phyloP scores from a whole-genome alignment of 30 jellyfish, hydroid and myxozoan species.

The Nemopilema nomurai region DNA sequence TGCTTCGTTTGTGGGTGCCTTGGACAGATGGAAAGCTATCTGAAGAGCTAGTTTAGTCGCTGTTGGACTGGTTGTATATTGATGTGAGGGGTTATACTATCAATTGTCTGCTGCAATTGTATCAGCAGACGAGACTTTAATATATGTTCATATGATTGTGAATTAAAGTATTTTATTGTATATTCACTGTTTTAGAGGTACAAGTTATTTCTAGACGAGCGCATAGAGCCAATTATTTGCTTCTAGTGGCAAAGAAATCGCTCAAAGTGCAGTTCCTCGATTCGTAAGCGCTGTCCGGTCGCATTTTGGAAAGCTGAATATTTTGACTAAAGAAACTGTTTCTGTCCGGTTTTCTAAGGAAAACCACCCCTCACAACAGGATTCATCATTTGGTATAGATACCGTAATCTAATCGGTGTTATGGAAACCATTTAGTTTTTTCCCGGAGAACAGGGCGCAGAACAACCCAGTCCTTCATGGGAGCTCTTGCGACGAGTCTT shows the following conservation, averaged over 20 bases:
- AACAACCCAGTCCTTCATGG: too few species aligned
- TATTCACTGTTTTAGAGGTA: background rate
- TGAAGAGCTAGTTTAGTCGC: background rate
- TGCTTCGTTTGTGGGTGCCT: background rate
- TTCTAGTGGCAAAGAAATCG: background rate
- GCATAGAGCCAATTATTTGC: background rate
- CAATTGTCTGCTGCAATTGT: too few species aligned
- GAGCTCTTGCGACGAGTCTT: background rate
- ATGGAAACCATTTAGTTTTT: background rate
- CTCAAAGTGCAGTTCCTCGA: background rate
- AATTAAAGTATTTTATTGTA: background rate
- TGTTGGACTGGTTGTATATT: background rate
- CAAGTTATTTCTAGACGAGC: background rate
- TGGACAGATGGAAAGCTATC: background rate
- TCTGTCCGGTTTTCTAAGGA: too few species aligned
- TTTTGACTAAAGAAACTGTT: background rate
- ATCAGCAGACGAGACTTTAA: too few species aligned
- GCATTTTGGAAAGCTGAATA: too few species aligned
- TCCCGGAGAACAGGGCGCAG: too few species aligned
- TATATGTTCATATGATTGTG: background rate
- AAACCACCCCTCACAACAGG: too few species aligned
- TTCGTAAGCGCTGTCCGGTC: background rate
- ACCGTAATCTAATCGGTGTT: background rate
- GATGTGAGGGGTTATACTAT: too few species aligned
- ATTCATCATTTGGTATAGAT: background rate